Evolutionary conservation across 2,113 vertebrate genomes (phyloP).

Genomic region (Cololabis saira): DNA sequence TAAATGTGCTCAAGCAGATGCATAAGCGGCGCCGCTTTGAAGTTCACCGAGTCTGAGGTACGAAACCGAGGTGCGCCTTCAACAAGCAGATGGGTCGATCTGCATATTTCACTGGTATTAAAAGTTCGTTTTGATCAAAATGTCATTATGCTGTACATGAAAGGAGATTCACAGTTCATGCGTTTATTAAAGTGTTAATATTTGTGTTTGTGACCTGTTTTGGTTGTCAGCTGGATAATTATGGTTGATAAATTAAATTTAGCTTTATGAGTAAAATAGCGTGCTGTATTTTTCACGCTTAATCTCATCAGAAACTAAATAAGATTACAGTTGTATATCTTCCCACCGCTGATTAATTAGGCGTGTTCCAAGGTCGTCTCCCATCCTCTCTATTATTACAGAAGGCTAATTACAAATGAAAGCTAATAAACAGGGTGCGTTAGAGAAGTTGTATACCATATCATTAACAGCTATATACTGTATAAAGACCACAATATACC

Average conservation of each 20-base stretch:
- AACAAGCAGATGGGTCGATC: no score
- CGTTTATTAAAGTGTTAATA: not conserved
- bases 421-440: constrained; percentile 22
- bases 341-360: constrained; percentile 19
- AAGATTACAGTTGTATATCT: constrained; percentile 24
- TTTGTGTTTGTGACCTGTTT: not conserved
- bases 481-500: not conserved
- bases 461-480: constrained; percentile 12
- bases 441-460: constrained; percentile 19
- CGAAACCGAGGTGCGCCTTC: no score
- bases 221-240: not conserved
- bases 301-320: constrained; percentile 17
- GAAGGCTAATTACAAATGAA: constrained; percentile 36
- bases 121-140: no score
- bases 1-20: no score
- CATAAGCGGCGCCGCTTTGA: no score
- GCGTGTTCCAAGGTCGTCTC: constrained; percentile 20
- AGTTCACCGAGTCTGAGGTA: no score
- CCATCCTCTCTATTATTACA: constrained; percentile 14
- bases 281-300: constrained; percentile 9
- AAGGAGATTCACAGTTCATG: not conserved
- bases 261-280: constrained; percentile 13
- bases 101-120: no score
- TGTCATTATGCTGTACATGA: not conserved
- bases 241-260: constrained; percentile 9